A percentile compares a stretch with the other conserved stretches of the same genome.
Conservation (phyloP, 2,888 invertebrate species). For the Volucella inflata region DNA sequence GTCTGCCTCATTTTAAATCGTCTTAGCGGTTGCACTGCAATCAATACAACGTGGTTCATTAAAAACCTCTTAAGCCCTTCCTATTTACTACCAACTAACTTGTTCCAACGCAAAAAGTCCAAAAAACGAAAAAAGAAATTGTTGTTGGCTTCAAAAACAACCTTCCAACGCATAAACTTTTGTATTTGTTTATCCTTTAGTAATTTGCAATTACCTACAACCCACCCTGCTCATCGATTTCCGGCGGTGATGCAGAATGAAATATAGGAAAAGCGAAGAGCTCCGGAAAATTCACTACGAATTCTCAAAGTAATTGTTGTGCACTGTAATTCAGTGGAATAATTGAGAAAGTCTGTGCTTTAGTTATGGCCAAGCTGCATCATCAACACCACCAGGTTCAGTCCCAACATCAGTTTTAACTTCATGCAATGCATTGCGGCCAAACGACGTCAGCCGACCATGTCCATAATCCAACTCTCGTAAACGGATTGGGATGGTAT, state of each 20-base stretch:
- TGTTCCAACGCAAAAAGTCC: too few species aligned
- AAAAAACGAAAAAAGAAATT: too few species aligned
- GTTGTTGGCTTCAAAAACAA: too few species aligned
- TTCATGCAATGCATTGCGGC: not conserved
- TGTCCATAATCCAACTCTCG: conserved; percentile 57
- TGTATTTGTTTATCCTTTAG: conserved; percentile 12
- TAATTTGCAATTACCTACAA: conserved; percentile 39
- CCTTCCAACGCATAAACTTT: conserved; percentile 8
- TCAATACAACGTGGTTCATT: too few species aligned
- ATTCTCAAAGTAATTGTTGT: conserved; percentile 59
- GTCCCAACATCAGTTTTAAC: not conserved
- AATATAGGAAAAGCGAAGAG: conserved; percentile 11
- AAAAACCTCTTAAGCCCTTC: too few species aligned
- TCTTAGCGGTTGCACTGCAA: too few species aligned
- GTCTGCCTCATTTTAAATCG: too few species aligned
- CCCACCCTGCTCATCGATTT: conserved; percentile 21
- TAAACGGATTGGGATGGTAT: conserved; percentile 49
- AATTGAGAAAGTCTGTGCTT: conserved; percentile 55
- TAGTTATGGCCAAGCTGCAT: conserved; percentile 62
- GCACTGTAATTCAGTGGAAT: conserved; percentile 54
- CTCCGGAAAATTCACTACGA: conserved; percentile 51
- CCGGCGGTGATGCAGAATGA: not conserved
- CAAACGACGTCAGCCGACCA: conserved; percentile 37
- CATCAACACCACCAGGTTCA: conserved; percentile 25
- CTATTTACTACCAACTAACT: too few species aligned